Conservation (phyloP, 2,888 invertebrate genomes). For the Eupeodes latifasciatus region DNA sequence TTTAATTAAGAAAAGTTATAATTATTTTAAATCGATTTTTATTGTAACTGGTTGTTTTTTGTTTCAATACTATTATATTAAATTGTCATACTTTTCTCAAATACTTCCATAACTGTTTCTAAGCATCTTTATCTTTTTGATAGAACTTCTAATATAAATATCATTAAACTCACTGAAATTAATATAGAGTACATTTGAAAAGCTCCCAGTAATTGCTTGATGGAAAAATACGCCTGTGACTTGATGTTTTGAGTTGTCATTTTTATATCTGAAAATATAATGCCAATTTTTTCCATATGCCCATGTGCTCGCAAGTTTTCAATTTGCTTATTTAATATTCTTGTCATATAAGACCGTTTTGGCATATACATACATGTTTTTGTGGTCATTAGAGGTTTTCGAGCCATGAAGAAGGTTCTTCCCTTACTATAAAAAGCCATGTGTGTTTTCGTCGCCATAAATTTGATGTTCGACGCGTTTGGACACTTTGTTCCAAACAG, state of each 20-base stretch:
- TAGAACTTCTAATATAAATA: slow-evolving; percentile 8
- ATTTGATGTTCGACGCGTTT: neutral
- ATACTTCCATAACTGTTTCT: neutral
- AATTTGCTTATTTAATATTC: neutral
- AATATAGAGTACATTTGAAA: neutral
- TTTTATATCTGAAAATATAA: neutral
- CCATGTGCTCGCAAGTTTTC: neutral
- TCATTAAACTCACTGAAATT: neutral
- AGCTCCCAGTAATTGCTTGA: neutral
- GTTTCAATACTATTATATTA: neutral
- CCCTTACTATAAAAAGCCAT: neutral
- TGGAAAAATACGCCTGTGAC: neutral
- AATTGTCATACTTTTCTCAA: neutral
- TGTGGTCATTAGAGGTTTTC: neutral
- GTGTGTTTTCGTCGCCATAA: neutral
- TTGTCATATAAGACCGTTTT: neutral
- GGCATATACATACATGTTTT: neutral
- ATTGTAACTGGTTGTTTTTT: too few species aligned
- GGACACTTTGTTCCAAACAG: neutral
- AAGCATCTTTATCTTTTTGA: neutral
- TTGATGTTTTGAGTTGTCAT: neutral
- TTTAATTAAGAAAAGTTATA: too few species aligned
- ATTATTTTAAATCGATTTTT: too few species aligned
- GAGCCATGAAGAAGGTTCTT: neutral
- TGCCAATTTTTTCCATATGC: neutral